Conservation (phyloP, 64 coral and sea anemone genomes). For the Pocillopora damicornis region DNA sequence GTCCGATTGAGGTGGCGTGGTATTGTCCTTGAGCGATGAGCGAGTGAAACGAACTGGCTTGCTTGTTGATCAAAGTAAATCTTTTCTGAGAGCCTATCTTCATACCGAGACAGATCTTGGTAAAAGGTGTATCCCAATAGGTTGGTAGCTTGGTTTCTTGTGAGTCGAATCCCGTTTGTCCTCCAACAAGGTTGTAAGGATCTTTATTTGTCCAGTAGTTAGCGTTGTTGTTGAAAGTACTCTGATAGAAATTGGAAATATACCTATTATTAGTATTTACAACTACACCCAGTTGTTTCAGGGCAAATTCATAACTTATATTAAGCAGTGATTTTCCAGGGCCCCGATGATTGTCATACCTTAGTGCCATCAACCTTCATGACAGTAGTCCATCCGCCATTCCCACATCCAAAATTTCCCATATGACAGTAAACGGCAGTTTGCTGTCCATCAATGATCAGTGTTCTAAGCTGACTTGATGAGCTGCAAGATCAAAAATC, state of each 20-base stretch:
- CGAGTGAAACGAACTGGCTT: conserved; percentile 30
- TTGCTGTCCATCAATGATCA: neutral
- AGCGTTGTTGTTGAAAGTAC: conserved; percentile 35
- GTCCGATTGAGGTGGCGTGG: conserved; percentile 8
- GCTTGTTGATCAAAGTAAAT: neutral
- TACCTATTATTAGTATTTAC: too few species aligned
- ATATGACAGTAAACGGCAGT: conserved; percentile 13
- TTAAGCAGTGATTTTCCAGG: too few species aligned
- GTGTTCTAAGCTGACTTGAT: too few species aligned
- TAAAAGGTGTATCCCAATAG: conserved; percentile 41
- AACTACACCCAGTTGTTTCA: too few species aligned
- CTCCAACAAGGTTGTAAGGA: conserved; percentile 27
- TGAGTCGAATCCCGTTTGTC: conserved; percentile 5
- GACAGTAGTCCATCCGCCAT: conserved; percentile 8
- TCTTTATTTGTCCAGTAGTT: conserved; percentile 34
- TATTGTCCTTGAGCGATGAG: conserved; percentile 46
- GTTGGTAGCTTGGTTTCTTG: conserved; percentile 57
- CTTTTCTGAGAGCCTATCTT: neutral
- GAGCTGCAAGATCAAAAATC: too few species aligned
- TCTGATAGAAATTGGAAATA: neutral
- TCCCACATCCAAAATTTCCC: conserved; percentile 26
- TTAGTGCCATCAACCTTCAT: conserved; percentile 24
- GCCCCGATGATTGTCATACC: neutral
- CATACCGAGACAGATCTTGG: conserved; percentile 55
- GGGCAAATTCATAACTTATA: too few species aligned